Conservation (phyloP, 2,113 vertebrate species). For the Prochilodus magdalenae region DNA sequence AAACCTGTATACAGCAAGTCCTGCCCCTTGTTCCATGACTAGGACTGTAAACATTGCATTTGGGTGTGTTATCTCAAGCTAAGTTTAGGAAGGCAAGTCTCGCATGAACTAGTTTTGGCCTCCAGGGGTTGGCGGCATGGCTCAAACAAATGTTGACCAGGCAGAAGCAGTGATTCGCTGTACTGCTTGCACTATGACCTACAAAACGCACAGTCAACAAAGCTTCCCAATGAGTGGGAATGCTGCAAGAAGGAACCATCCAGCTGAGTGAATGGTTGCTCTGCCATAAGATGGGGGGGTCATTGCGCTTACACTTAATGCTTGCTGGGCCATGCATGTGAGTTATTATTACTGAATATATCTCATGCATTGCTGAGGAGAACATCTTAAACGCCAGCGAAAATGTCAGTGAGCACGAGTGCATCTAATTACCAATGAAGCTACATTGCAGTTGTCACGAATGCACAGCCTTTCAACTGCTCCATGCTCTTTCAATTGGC, state of each 20-base stretch:
- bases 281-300: not conserved
- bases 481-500: not conserved
- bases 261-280: not conserved
- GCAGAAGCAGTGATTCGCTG: slow-evolving; percentile 64
- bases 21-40: slow-evolving; percentile 40
- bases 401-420: too few species aligned
- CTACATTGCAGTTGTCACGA: not conserved
- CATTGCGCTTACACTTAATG: slow-evolving; percentile 26
- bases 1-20: not conserved
- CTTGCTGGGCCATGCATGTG: not conserved
- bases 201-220: slow-evolving; percentile 67
- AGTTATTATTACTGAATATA: slow-evolving; percentile 1
- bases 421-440: slow-evolving; percentile 5
- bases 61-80: slow-evolving; percentile 65
- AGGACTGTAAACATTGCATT: not conserved
- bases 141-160: slow-evolving; percentile 75
- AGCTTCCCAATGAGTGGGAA: slow-evolving; percentile 27
- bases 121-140: slow-evolving; percentile 55
- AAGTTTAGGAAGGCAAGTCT: slow-evolving; percentile 68
- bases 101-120: slow-evolving; percentile 58
- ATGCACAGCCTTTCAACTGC: not conserved
- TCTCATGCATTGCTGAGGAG: not conserved
- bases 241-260: slow-evolving; percentile 9
- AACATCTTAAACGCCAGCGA: not conserved
- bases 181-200: slow-evolving; percentile 69